Evolutionary conservation across 2,113 vertebrate species (phyloP).

Genomic region (Tragulus kanchil): DNA sequence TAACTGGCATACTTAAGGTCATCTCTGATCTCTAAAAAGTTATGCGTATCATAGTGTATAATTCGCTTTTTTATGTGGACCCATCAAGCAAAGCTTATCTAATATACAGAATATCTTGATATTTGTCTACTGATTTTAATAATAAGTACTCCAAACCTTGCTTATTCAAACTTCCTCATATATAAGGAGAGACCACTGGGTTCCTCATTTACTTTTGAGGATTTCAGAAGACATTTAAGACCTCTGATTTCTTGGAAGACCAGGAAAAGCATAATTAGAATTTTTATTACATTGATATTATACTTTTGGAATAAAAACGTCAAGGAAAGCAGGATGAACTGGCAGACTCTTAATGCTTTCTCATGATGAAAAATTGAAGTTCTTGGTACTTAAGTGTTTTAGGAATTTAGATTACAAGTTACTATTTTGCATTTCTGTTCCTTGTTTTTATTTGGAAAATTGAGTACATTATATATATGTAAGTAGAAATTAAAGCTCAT

Average conservation of each 20-base stretch:
- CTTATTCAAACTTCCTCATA: conserved; percentile 46
- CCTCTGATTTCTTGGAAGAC: conserved; percentile 23
- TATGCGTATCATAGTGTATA: neutral
- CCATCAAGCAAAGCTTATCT: neutral
- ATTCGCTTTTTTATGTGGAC: neutral
- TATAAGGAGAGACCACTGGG: neutral
- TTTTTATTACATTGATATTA: conserved; percentile 42
- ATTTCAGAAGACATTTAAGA: conserved; percentile 51
- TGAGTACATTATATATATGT: neutral
- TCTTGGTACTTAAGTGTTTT: conserved; percentile 28
- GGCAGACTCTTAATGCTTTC: neutral
- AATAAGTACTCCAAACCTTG: neutral
- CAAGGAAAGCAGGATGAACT: conserved; percentile 36
- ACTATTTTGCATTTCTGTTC: conserved; percentile 48
- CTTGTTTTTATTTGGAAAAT: conserved; percentile 54
- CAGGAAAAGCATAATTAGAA: conserved; percentile 15
- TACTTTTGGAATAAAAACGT: conserved; percentile 38
- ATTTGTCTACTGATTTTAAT: conserved; percentile 37
- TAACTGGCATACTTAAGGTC: neutral
- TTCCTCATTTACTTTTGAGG: conserved; percentile 27
- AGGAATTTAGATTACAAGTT: neutral
- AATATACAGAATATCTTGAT: neutral
- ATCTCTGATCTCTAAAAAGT: neutral
- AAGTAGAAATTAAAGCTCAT: conserved; percentile 13
- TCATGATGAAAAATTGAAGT: conserved; percentile 44